phyloP scores from a whole-genome alignment of 1,140 invertebrate genomes.

The Drosophila sproati region DNA sequence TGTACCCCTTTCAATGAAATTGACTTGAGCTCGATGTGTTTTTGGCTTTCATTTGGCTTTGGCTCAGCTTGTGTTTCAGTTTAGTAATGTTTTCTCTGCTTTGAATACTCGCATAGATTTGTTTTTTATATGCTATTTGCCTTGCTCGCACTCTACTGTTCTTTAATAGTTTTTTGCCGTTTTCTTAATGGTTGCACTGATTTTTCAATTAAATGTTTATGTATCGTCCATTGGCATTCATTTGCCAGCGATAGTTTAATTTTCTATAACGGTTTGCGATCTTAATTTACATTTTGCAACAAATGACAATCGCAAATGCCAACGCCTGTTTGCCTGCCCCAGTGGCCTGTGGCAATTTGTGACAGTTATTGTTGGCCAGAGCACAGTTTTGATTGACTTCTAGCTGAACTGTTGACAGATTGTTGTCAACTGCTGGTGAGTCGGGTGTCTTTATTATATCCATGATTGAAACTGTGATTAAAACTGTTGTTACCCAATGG shows the following conservation, averaged over 20 bases:
- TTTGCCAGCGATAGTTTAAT: conserved; percentile 49
- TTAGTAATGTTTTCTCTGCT: conserved; percentile 19
- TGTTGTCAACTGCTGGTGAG: conserved; percentile 13
- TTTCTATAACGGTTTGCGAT: conserved; percentile 60
- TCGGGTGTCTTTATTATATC: background rate
- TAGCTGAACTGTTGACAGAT: conserved; percentile 56
- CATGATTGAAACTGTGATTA: conserved; percentile 48
- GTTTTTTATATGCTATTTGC: conserved; percentile 4
- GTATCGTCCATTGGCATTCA: conserved; percentile 33
- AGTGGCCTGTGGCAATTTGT: conserved; percentile 64
- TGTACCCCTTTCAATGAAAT: conserved; percentile 32
- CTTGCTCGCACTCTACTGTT: conserved; percentile 44
- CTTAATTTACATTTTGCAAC: conserved; percentile 42
- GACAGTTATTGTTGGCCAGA: conserved; percentile 63
- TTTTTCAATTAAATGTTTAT: conserved; percentile 74
- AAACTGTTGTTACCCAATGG: conserved; percentile 25
- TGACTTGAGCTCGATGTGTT: conserved; percentile 46
- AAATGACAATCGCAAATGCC: conserved; percentile 27
- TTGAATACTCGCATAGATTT: conserved; percentile 19
- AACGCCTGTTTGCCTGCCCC: conserved; percentile 46
- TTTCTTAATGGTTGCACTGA: conserved; percentile 52
- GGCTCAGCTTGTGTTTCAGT: conserved; percentile 31
- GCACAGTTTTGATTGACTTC: conserved; percentile 70
- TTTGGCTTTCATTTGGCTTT: conserved; percentile 48
- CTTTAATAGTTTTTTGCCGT: conserved; percentile 56